Conservation (phyloP, 2,888 invertebrate species). For the Acleris laterana region DNA sequence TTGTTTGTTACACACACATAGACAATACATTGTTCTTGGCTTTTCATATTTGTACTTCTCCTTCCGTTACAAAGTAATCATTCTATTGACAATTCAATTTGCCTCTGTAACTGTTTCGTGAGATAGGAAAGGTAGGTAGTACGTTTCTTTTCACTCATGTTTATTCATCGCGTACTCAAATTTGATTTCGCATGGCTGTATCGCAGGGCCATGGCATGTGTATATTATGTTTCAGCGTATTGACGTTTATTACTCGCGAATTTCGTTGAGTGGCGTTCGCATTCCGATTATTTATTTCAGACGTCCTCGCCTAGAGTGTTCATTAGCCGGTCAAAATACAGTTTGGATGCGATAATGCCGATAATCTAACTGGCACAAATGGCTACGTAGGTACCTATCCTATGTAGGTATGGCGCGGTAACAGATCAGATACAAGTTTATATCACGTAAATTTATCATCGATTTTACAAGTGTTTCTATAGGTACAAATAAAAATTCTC, state of each 20-base stretch:
- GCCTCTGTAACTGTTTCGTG: slow-evolving; percentile 20
- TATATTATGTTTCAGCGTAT: slow-evolving; percentile 27
- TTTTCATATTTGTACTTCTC: slow-evolving; percentile 24
- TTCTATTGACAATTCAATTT: slow-evolving; percentile 35
- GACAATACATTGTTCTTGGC: neutral
- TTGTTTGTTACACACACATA: neutral
- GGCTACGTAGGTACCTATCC: neutral
- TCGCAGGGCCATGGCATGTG: slow-evolving; percentile 25
- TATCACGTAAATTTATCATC: too few species aligned
- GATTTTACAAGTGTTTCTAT: too few species aligned
- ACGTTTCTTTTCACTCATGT: slow-evolving; percentile 32
- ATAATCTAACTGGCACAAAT: neutral
- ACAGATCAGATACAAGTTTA: too few species aligned
- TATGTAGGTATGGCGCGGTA: too few species aligned
- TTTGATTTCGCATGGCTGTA: slow-evolving; percentile 30
- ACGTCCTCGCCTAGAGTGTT: slow-evolving; percentile 3
- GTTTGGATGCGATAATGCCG: slow-evolving; percentile 2
- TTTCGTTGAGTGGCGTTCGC: slow-evolving; percentile 10
- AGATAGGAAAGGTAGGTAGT: slow-evolving; percentile 16
- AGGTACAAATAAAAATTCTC: too few species aligned
- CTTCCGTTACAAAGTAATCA: slow-evolving; percentile 27
- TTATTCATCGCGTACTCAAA: slow-evolving; percentile 32
- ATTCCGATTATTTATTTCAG: slow-evolving; percentile 10
- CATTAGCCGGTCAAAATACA: slow-evolving; percentile 4
- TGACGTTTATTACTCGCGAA: slow-evolving; percentile 30